These are phyloP conservation scores for Xenops minutus DNA, from an alignment of 2,797 vertebrate species.

Conservation along the genomic window DNA sequence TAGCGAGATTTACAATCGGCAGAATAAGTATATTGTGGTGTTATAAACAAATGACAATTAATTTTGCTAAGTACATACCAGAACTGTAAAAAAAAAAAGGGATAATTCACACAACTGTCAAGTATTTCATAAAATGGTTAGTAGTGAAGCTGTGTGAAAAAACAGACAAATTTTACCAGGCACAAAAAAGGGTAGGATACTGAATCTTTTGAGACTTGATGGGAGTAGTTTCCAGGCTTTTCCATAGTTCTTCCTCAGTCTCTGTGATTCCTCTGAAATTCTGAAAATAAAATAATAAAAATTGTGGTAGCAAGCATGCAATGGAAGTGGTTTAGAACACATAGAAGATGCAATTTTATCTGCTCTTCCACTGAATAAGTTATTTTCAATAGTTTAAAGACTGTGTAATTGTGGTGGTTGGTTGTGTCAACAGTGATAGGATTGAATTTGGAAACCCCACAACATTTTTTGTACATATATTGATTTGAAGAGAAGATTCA, in stretches of 20 bases:
- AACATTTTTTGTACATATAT: background rate
- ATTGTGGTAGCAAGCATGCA: background rate
- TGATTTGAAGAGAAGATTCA: background rate
- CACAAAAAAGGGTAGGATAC: no score
- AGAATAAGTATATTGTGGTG: background rate
- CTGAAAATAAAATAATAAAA: background rate
- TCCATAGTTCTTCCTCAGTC: background rate
- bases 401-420: background rate
- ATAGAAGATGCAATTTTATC: background rate
- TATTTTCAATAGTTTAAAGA: background rate
- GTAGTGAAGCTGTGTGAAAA: background rate
- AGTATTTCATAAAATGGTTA: background rate
- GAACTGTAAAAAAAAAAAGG: background rate
- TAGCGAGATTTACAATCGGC: background rate
- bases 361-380: background rate
- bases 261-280: background rate
- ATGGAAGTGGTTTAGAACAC: background rate
- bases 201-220: background rate
- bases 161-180: background rate
- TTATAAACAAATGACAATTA: background rate
- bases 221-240: background rate
- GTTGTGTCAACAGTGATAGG: background rate
- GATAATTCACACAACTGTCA: background rate
- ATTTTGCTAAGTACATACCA: background rate
- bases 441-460: background rate